These are phyloP conservation scores for Danaus plexippus DNA, from an alignment of 1,140 invertebrate genomes.

Conservation along the genomic window DNA sequence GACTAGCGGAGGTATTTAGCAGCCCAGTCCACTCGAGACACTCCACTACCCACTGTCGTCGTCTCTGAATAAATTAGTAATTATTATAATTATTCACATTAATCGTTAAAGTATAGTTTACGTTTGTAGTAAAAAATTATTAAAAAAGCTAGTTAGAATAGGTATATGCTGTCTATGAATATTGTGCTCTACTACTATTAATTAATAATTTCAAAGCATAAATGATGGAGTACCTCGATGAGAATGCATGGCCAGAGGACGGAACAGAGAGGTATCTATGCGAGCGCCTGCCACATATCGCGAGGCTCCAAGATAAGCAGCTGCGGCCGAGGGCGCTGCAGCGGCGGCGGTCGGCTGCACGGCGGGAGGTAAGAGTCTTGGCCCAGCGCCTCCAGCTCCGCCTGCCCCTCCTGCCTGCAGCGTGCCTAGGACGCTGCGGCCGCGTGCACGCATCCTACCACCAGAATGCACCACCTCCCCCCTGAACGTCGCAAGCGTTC, in stretches of 20 bases:
- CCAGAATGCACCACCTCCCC: conserved; percentile 38
- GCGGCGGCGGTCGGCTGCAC: conserved; percentile 10
- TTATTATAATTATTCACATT: no score
- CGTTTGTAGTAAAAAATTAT: no score
- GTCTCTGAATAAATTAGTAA: conserved; percentile 32
- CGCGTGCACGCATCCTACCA: conserved; percentile 17
- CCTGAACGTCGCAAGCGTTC: conserved; percentile 13
- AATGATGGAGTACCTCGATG: conserved; percentile 33
- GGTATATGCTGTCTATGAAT: no score
- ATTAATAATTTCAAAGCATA: background rate
- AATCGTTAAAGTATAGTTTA: no score
- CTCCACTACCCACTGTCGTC: conserved; percentile 46
- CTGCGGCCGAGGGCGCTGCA: conserved; percentile 30
- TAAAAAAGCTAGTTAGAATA: no score
- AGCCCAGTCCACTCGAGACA: conserved; percentile 52
- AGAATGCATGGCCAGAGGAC: conserved; percentile 33
- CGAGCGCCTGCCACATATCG: conserved; percentile 49
- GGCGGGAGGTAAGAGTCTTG: conserved; percentile 9
- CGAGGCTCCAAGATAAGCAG: conserved; percentile 48
- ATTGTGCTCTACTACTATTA: no score
- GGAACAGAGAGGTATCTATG: conserved; percentile 53
- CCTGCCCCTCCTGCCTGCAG: conserved; percentile 14
- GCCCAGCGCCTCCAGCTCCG: conserved; percentile 10
- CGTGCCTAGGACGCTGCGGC: conserved; percentile 20
- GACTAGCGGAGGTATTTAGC: conserved; percentile 52